Conservation (phyloP, 92 coral and sea anemone genomes). For the Zoanthus sociatus region DNA sequence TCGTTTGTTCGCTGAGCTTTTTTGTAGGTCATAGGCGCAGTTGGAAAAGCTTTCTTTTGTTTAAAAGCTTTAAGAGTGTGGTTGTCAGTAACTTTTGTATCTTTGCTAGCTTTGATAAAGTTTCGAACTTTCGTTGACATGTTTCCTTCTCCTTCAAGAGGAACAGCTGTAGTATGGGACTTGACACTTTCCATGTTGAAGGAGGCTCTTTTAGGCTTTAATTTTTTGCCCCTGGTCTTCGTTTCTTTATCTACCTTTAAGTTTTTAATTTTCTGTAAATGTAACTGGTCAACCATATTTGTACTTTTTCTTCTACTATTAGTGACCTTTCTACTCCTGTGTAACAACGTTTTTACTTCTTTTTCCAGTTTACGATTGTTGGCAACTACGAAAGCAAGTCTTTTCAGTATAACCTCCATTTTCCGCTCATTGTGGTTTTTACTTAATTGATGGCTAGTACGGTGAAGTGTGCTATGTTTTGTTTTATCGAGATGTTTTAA, state of each 20-base stretch:
- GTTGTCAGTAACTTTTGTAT: background rate
- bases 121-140: background rate
- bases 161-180: background rate
- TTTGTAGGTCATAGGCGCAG: background rate
- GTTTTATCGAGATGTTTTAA: constrained; percentile 28
- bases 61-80: background rate
- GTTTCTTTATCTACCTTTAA: background rate
- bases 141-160: background rate
- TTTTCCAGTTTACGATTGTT: constrained; percentile 72
- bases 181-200: background rate
- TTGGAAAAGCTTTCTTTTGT: background rate
- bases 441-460: background rate
- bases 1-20: background rate
- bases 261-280: background rate
- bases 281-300: background rate
- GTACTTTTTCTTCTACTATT: background rate
- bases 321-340: constrained; percentile 14
- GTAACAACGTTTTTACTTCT: constrained; percentile 64
- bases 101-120: background rate
- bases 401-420: constrained; percentile 68
- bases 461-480: constrained; percentile 14
- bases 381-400: constrained; percentile 63
- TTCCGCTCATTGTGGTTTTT: constrained; percentile 23
- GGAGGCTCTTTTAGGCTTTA: background rate
- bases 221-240: background rate